Evolutionary conservation across 1,140 invertebrate species (phyloP).

Genomic region (Scaptomyza montana): DNA sequence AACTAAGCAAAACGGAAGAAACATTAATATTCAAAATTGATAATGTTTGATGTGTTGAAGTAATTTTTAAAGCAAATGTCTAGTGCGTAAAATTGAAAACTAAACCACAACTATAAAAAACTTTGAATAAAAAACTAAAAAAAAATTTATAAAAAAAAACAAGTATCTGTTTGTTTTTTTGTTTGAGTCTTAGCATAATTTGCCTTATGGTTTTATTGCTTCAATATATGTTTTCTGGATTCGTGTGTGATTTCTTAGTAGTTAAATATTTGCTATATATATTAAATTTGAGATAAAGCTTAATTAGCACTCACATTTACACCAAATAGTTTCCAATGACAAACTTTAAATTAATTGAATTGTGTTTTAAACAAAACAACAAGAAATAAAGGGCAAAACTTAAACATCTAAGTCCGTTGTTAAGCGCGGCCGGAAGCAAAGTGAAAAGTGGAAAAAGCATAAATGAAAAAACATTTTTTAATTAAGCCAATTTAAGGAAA

Average conservation of each 20-base stretch:
- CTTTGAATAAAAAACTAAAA: slow-evolving; percentile 51
- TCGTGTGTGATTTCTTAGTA: slow-evolving; percentile 58
- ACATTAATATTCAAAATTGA: slow-evolving; percentile 47
- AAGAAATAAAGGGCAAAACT: slow-evolving; percentile 24
- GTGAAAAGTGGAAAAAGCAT: slow-evolving; percentile 16
- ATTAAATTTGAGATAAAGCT: slow-evolving; percentile 28
- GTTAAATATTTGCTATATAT: slow-evolving; percentile 50
- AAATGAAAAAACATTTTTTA: slow-evolving; percentile 63
- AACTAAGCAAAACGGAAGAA: slow-evolving; percentile 28
- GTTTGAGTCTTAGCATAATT: slow-evolving; percentile 13
- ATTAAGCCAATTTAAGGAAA: slow-evolving; percentile 78
- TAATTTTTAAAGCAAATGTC: slow-evolving; percentile 67
- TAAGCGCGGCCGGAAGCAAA: slow-evolving; percentile 33
- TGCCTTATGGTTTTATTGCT: slow-evolving; percentile 17
- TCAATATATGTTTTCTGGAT: slow-evolving; percentile 24
- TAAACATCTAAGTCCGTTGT: slow-evolving; percentile 51
- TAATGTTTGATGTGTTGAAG: slow-evolving; percentile 57
- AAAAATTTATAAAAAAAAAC: slow-evolving; percentile 37
- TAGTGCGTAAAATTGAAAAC: slow-evolving; percentile 68
- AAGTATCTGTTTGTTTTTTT: slow-evolving; percentile 38
- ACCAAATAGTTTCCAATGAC: slow-evolving; percentile 58
- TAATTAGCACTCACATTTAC: slow-evolving; percentile 18
- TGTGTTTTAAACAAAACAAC: slow-evolving; percentile 53
- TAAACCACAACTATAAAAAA: slow-evolving; percentile 54
- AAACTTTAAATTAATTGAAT: slow-evolving; percentile 51